Conservation (phyloP, 1,140 invertebrate species). For the Scaptomyza hsui region DNA sequence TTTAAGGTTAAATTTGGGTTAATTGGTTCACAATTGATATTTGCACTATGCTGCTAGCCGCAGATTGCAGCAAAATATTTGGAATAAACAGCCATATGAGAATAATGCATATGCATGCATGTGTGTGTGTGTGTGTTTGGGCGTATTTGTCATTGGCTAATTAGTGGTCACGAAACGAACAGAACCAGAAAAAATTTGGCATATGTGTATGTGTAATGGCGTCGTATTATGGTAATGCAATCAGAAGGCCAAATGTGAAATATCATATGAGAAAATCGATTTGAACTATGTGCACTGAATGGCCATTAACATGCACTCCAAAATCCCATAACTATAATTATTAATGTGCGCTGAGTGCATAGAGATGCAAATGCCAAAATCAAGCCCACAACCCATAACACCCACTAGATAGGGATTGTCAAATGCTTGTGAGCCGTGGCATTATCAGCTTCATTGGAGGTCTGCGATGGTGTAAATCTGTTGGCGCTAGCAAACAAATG, state of each 20-base stretch:
- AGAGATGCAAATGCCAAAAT: no score
- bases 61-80: constrained; percentile 32
- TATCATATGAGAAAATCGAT: constrained; percentile 61
- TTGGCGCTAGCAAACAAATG: constrained; percentile 62
- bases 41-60: neutral
- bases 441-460: constrained; percentile 19
- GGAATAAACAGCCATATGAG: neutral
- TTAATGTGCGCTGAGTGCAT: constrained; percentile 53
- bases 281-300: constrained; percentile 56
- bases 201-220: constrained; percentile 25
- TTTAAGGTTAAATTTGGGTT: constrained; percentile 32
- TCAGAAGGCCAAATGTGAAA: constrained; percentile 47
- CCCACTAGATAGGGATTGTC: constrained; percentile 29
- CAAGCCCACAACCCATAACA: no score
- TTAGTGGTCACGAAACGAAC: constrained; percentile 26
- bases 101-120: neutral
- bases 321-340: constrained; percentile 72
- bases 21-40: constrained; percentile 7
- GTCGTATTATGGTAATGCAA: constrained; percentile 50
- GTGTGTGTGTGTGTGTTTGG: constrained; percentile 2
- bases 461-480: constrained; percentile 41
- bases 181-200: neutral
- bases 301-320: constrained; percentile 66
- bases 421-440: constrained; percentile 20
- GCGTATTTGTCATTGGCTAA: constrained; percentile 38